Evolutionary conservation across 2,797 vertebrate species (phyloP).

Genomic region (Adelosebastes latens): DNA sequence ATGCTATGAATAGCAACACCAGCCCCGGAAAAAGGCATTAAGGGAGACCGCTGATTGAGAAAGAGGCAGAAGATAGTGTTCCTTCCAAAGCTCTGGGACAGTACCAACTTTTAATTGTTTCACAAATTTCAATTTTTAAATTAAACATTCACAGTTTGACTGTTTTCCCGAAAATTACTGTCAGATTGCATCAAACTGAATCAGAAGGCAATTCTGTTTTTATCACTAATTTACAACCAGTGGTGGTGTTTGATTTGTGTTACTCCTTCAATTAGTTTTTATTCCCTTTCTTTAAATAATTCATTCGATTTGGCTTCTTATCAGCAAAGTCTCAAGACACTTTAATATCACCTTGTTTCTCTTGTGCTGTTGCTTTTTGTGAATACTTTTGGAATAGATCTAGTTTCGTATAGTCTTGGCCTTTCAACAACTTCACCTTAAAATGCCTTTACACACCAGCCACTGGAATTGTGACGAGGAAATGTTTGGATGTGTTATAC

Average conservation of each 20-base stretch:
- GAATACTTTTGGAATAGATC: neutral
- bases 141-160: constrained; percentile 19
- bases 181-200: constrained; percentile 35
- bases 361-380: neutral
- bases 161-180: constrained; percentile 7
- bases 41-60: constrained; percentile 16
- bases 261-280: neutral
- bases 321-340: neutral
- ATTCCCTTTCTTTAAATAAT: neutral
- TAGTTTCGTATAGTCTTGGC: neutral
- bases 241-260: neutral
- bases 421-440: neutral
- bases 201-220: neutral
- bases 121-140: constrained; percentile 30
- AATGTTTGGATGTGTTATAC: too few species aligned
- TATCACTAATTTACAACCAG: neutral
- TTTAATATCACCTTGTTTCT: neutral
- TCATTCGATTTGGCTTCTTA: neutral
- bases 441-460: too few species aligned
- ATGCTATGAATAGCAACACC: constrained; percentile 61
- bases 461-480: too few species aligned
- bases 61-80: constrained; percentile 26
- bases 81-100: constrained; percentile 21
- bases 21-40: neutral
- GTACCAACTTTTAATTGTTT: constrained; percentile 51